Conservation (phyloP, 2,113 vertebrate species). For the Oplegnathus fasciatus region DNA sequence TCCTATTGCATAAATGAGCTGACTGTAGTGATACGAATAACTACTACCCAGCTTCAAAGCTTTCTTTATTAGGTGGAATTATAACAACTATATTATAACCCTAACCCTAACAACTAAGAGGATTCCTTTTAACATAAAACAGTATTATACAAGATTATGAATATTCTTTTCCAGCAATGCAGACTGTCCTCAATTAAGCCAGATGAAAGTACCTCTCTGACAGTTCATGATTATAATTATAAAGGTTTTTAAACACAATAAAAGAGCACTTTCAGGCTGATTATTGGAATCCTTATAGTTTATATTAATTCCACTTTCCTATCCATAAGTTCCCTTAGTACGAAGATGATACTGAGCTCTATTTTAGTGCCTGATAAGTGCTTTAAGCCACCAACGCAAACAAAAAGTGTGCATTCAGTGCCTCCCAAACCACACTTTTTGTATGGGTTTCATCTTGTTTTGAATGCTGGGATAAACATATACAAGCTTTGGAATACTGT, state of each 20-base stretch:
- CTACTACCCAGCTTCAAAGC: background rate
- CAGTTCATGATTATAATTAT: background rate
- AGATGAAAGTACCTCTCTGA: background rate
- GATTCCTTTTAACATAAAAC: too few relatives aligned
- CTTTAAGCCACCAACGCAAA: background rate
- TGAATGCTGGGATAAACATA: background rate
- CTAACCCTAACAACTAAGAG: too few relatives aligned
- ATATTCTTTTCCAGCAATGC: background rate
- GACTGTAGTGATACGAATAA: background rate
- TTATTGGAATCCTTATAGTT: background rate
- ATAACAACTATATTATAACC: too few relatives aligned
- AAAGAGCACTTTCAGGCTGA: background rate
- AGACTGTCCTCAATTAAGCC: background rate
- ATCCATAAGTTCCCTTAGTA: background rate
- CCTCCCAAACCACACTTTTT: background rate
- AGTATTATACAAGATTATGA: too few relatives aligned
- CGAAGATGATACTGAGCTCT: background rate
- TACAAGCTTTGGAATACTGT: background rate
- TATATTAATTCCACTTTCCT: too few relatives aligned
- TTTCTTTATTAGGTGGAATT: too few relatives aligned
- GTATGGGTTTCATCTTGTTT: background rate
- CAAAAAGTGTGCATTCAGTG: background rate
- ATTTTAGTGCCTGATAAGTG: background rate
- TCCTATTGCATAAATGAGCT: background rate
- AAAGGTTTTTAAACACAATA: background rate